Evolutionary conservation across 2,113 vertebrate genomes (phyloP).

Genomic region (Caracal caracal): DNA sequence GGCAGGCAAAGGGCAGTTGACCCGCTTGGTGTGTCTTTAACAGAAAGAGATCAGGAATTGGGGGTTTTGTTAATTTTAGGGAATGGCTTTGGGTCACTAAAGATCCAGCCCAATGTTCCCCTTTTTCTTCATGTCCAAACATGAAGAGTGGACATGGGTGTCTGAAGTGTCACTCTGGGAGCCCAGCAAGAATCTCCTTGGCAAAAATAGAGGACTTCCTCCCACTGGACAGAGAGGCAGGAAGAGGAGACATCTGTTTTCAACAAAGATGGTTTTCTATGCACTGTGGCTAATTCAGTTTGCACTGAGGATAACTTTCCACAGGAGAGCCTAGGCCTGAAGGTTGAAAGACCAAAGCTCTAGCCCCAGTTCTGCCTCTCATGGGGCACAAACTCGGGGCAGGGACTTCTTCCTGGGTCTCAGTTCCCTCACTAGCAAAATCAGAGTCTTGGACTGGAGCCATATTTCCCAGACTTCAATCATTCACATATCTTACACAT

Average conservation of each 20-base stretch:
- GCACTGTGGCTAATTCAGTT: neutral
- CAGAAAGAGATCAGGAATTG: neutral
- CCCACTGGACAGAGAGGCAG: neutral
- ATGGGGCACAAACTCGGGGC: neutral
- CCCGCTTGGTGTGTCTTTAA: neutral
- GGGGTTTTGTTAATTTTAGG: neutral
- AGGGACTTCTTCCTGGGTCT: neutral
- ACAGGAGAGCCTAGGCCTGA: neutral
- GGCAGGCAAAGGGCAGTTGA: neutral
- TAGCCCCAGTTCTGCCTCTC: neutral
- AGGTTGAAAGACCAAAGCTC: neutral
- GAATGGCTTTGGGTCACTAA: neutral
- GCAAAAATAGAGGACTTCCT: neutral
- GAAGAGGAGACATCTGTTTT: neutral
- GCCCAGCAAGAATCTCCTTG: neutral
- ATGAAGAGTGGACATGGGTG: neutral
- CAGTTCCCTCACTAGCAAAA: neutral
- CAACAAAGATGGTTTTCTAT: neutral
- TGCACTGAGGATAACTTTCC: neutral
- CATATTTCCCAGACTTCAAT: neutral
- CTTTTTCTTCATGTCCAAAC: neutral
- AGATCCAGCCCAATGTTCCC: neutral
- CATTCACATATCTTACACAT: neutral
- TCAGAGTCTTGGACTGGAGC: neutral
- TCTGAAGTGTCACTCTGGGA: neutral